phyloP scores from a whole-genome alignment of 2,113 vertebrate genomes.

The Nothobranchius furzeri region DNA sequence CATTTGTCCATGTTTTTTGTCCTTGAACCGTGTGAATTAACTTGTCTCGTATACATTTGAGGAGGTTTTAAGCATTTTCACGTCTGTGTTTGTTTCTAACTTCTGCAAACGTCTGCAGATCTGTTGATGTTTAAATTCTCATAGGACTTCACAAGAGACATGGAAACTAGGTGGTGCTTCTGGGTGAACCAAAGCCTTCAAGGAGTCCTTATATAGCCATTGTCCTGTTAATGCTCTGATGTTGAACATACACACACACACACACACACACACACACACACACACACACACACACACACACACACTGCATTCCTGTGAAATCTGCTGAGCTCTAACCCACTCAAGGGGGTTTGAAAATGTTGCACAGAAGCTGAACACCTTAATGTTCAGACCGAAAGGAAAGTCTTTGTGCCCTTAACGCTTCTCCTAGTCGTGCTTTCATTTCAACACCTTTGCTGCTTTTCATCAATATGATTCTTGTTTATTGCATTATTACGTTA shows the following conservation, averaged over 20 bases:
- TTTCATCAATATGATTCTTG: slow-evolving; percentile 30
- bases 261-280: slow-evolving; percentile 2
- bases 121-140: slow-evolving; percentile 34
- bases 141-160: slow-evolving; percentile 10
- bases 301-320: neutral
- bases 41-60: neutral
- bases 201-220: slow-evolving; percentile 68
- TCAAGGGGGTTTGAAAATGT: slow-evolving; percentile 11
- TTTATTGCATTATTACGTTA: slow-evolving; percentile 43
- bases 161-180: slow-evolving; percentile 25
- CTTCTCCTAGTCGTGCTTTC: neutral
- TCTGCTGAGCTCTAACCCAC: slow-evolving; percentile 31
- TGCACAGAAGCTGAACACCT: slow-evolving; percentile 24
- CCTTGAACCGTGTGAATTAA: neutral
- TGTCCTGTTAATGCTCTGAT: slow-evolving; percentile 37
- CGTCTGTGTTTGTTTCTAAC: no score
- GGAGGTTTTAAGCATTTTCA: neutral
- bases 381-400: slow-evolving; percentile 45
- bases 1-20: no score
- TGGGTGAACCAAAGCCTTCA: slow-evolving; percentile 41
- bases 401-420: slow-evolving; percentile 13
- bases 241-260: slow-evolving; percentile 16
- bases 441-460: slow-evolving; percentile 6
- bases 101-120: neutral
- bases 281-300: neutral